Conservation (phyloP, 1,140 invertebrate genomes). For the Carposina sasakii region DNA sequence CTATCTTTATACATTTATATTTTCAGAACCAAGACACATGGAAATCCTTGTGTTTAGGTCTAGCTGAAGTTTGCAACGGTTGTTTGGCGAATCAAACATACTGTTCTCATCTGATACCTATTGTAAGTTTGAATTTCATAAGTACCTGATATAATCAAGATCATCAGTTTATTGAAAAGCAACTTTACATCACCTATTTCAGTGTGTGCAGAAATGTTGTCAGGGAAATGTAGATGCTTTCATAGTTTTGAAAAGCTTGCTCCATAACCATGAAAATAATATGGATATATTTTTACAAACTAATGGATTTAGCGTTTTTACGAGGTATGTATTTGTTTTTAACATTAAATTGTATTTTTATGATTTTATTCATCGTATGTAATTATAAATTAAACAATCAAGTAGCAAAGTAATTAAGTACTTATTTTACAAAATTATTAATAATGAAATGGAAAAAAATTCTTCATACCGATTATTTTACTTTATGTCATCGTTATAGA, state of each 20-base stretch:
- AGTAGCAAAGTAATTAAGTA: neutral
- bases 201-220: slow-evolving; percentile 42
- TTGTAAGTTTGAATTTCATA: slow-evolving; percentile 28
- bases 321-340: slow-evolving; percentile 26
- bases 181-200: slow-evolving; percentile 15
- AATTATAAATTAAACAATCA: neutral
- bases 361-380: too few relatives aligned
- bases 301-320: slow-evolving; percentile 40
- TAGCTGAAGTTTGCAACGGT: slow-evolving; percentile 36
- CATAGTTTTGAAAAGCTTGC: slow-evolving; percentile 36
- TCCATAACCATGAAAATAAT: slow-evolving; percentile 36
- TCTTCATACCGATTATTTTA: too few relatives aligned
- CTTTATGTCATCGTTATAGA: slow-evolving; percentile 17
- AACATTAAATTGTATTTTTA: neutral
- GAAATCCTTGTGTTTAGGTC: slow-evolving; percentile 45
- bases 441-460: too few relatives aligned
- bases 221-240: slow-evolving; percentile 28
- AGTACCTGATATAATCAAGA: neutral
- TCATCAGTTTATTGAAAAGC: slow-evolving; percentile 9
- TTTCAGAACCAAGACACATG: slow-evolving; percentile 46
- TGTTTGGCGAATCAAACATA: slow-evolving; percentile 39
- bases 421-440: slow-evolving; percentile 2
- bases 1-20: too few relatives aligned
- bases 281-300: slow-evolving; percentile 36
- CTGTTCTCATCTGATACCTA: slow-evolving; percentile 47